These are phyloP conservation scores for Lampris megalopsis DNA, from an alignment of 2,113 vertebrate genomes.

Conservation along the genomic window DNA sequence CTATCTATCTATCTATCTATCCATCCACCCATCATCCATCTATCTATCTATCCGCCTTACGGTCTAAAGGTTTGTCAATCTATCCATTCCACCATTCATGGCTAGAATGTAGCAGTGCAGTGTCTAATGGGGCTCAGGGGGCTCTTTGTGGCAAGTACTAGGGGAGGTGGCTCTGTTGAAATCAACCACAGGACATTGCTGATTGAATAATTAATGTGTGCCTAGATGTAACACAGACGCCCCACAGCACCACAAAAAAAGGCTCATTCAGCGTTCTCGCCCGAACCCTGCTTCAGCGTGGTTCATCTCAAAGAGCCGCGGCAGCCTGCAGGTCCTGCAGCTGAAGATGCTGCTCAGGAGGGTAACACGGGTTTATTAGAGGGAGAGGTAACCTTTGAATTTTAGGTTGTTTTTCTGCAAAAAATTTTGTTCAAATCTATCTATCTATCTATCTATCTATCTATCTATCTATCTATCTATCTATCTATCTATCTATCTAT, in stretches of 20 bases:
- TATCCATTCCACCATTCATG: neutral
- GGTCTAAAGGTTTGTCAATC: neutral
- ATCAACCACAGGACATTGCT: slow-evolving; percentile 74
- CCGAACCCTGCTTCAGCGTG: slow-evolving; percentile 6
- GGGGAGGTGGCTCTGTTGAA: slow-evolving; percentile 59
- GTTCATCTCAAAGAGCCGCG: neutral
- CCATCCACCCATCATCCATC: neutral
- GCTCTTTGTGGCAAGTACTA: slow-evolving; percentile 62
- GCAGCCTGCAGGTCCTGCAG: neutral
- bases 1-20: slow-evolving; percentile 14
- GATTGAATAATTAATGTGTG: slow-evolving; percentile 80
- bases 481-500: slow-evolving; percentile 16
- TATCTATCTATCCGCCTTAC: neutral
- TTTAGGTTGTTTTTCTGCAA: too few species aligned
- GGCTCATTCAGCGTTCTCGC: slow-evolving; percentile 11
- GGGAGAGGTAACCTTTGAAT: neutral
- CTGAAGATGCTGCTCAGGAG: neutral
- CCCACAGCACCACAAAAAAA: slow-evolving; percentile 51
- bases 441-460: neutral
- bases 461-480: slow-evolving; percentile 10
- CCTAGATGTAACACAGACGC: slow-evolving; percentile 53
- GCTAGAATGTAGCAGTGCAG: neutral
- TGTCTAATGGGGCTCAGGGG: slow-evolving; percentile 49
- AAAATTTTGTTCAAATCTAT: neutral
- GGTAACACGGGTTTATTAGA: neutral